Base-by-base conservation (phyloP, 1,140 invertebrate genomes). In the Caligus rogercresseyi region DNA sequence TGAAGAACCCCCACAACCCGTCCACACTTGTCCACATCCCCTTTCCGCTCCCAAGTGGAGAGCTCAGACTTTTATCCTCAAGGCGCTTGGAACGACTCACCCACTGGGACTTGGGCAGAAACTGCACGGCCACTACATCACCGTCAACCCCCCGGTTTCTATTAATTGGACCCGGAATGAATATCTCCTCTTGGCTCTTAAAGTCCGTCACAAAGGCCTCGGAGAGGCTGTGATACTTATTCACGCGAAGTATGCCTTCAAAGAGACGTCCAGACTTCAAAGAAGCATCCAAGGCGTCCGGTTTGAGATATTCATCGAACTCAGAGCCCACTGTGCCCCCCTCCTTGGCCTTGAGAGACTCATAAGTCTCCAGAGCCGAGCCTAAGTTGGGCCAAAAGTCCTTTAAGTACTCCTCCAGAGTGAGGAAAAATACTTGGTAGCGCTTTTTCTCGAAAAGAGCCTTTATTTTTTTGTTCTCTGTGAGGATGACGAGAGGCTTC, bases 1-100 rank as follows among this genome's bases (percentile, higher is more conserved):
- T 75, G 74, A 18, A 76, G 69, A 24, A 78, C 75, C 11, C 75
- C 76, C n/a, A 78, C 72, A 51, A 78, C 68, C 60, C 67, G 65
- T 15, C 72, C 75, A 19, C 72, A 73, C 16, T 72, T 72, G 61
- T 72, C 69, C 24, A 67, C 67, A 57, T 67, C 59, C 25, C 52
- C 18, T 25, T 43, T 60, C 31, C 61, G 18, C 19, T 65, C 61
- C 53, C 57, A 63, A 52, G 52, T 25, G 52, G 54, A 21, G 13
- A 56, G 11, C 18, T 52, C 15, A 53, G 31, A 61, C 7, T 55
- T 24, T 60, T 58, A 18, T 63, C 51, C 3, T 31, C 18, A 19
- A 69, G 55, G 13, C 31, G 55, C 18, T 54, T 63, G 18, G 51
- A 64, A 52, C 63, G 53, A 1, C 61, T 69, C 63, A 68, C 69